Conservation (phyloP, 2,797 vertebrate species). For the Ctenosaura bakeri region DNA sequence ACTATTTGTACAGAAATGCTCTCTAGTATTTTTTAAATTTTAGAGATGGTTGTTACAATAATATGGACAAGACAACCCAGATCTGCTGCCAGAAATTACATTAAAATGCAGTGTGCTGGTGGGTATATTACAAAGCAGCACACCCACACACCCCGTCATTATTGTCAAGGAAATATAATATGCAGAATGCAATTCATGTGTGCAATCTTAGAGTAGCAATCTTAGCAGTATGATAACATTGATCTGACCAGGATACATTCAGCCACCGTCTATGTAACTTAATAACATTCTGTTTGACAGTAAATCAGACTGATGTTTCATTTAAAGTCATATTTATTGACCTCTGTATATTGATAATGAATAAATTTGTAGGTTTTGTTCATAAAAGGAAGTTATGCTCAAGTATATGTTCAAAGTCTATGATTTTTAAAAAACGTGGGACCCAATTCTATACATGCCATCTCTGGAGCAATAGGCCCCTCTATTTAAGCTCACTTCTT, state of each 20-base stretch:
- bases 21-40: neutral
- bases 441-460: too few species aligned
- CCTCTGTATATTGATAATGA: neutral
- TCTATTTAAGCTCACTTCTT: neutral
- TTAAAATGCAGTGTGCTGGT: neutral
- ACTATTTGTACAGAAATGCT: neutral
- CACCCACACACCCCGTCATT: neutral
- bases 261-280: neutral
- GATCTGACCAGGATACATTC: neutral
- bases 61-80: too few species aligned
- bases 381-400: neutral
- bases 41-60: neutral
- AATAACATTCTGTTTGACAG: neutral
- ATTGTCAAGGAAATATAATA: neutral
- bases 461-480: too few species aligned
- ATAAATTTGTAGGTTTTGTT: neutral
- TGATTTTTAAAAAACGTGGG: too few species aligned
- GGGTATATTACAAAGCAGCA: neutral
- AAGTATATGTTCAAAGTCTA: neutral
- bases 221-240: neutral
- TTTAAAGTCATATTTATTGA: neutral
- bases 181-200: neutral
- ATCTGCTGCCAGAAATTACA: neutral
- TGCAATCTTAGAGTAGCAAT: neutral
- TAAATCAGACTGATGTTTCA: neutral